These are phyloP conservation scores for Macrosiphum euphorbiae DNA, from an alignment of 2,888 invertebrate species.

Conservation along the genomic window DNA sequence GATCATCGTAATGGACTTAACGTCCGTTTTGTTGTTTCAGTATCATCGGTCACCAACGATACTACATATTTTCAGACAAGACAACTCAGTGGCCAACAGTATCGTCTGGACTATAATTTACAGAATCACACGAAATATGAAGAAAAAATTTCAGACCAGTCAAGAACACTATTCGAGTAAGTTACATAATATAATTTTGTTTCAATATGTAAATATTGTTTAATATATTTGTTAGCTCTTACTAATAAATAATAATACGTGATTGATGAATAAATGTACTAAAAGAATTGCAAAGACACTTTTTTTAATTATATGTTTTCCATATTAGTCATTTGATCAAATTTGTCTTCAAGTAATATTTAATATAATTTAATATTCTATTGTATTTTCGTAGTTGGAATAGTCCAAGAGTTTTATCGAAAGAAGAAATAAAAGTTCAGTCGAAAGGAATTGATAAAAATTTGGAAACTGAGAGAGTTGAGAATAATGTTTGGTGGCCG, in stretches of 20 bases:
- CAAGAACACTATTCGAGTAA: constrained; percentile 62
- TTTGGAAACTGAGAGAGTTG: constrained; percentile 23
- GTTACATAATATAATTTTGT: neutral
- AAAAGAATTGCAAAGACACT: neutral
- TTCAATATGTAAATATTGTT: neutral
- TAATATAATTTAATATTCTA: neutral
- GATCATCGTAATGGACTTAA: constrained; percentile 8
- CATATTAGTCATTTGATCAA: neutral
- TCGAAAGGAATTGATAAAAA: neutral
- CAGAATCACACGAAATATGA: neutral
- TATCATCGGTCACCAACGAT: constrained; percentile 27
- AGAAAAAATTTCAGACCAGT: neutral
- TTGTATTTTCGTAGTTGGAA: constrained; percentile 33
- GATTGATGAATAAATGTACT: neutral
- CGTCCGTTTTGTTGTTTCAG: constrained; percentile 34
- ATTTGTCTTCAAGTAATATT: neutral
- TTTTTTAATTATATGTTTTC: neutral
- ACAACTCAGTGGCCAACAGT: constrained; percentile 63
- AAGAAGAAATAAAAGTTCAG: constrained; percentile 7
- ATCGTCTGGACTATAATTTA: constrained; percentile 63
- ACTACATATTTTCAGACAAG: constrained; percentile 63
- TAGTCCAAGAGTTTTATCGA: neutral
- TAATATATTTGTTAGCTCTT: neutral
- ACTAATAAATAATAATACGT: neutral
- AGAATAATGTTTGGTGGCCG: constrained; percentile 67